A percentile compares a stretch with the other conserved stretches of the same genome.
Conservation (phyloP, 2,113 vertebrate genomes). For the Camelus bactrianus region DNA sequence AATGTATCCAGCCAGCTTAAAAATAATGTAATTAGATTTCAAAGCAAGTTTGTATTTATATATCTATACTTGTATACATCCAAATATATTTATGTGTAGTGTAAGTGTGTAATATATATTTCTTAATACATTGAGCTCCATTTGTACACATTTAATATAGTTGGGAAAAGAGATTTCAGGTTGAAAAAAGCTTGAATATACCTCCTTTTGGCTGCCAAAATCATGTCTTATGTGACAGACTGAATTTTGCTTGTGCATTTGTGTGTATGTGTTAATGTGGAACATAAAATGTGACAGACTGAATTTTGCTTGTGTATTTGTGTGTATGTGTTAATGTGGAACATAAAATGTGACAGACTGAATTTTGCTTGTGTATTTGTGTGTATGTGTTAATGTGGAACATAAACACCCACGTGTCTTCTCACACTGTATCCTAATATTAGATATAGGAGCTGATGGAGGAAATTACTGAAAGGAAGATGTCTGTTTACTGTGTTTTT, state of each 20-base stretch:
- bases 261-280: slow-evolving; percentile 9
- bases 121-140: slow-evolving; percentile 14
- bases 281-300: background rate
- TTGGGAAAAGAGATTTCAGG: slow-evolving; percentile 47
- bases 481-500: background rate
- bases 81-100: background rate
- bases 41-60: slow-evolving; percentile 38
- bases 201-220: background rate
- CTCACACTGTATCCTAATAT: slow-evolving; percentile 42
- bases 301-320: slow-evolving; percentile 4
- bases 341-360: background rate
- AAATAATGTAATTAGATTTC: slow-evolving; percentile 32
- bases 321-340: slow-evolving; percentile 15
- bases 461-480: background rate
- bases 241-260: slow-evolving; percentile 12
- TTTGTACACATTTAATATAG: slow-evolving; percentile 47
- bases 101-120: slow-evolving; percentile 45
- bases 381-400: slow-evolving; percentile 1
- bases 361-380: slow-evolving; percentile 11
- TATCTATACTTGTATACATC: background rate
- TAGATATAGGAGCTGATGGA: background rate
- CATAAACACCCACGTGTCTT: background rate
- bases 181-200: slow-evolving; percentile 36
- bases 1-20: background rate
- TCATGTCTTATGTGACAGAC: slow-evolving; percentile 49